Base-by-base conservation (phyloP, 1,140 invertebrate genomes). In the Leptonema lineaticorne region DNA sequence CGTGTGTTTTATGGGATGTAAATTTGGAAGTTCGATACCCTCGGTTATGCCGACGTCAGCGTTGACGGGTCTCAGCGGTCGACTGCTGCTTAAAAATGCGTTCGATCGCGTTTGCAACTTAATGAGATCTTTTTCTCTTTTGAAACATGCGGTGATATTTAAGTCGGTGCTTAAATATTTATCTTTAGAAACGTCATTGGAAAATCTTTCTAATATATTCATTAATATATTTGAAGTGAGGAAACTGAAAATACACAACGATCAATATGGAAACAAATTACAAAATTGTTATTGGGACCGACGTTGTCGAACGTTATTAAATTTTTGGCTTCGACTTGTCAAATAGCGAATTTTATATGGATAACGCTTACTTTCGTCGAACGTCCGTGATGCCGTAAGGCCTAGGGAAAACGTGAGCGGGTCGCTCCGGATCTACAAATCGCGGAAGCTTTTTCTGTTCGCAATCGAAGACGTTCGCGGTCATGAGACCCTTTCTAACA, bases 401-500 rank as follows among this genome's bases (percentile, higher is more conserved):
- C 74, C 89, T 83, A 11, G 88, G 86, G 77, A 90, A 92, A 71
- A 85, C 87, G 78, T 82, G 92, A 16, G 86, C 85, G 45, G 90
- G 89, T 74, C 89, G 86, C 29, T 83, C 75, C 6, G 86, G 82
- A 75, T 92, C 86, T 78, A 88, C 88, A 0, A 84, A 79, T 79
- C 87, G 90, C 8, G 91, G 90, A 50, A 95, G 77, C 75, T 88
- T 89, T 67, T 88, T 81, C 77, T 93, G 90, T 74, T 90, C 83
- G 30, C 89, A 86, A 81, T 95, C 92, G 83, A 90, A 92, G 53
- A 93, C 78, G 75, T 89, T 87, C 1, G 92, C 86, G 63, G 85
- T 85, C 68, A 87, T 77, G 62, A 94, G 87, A 9, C 85, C 85
- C 74, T 85, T 82, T 68, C 85, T 84, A 0, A 88, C 78, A 70